Percentiles rank a stretch among this genome's conserved stretches.
These are phyloP conservation scores for Papilio polyxenes DNA, from an alignment of 1,140 invertebrate genomes.

Conservation along the genomic window DNA sequence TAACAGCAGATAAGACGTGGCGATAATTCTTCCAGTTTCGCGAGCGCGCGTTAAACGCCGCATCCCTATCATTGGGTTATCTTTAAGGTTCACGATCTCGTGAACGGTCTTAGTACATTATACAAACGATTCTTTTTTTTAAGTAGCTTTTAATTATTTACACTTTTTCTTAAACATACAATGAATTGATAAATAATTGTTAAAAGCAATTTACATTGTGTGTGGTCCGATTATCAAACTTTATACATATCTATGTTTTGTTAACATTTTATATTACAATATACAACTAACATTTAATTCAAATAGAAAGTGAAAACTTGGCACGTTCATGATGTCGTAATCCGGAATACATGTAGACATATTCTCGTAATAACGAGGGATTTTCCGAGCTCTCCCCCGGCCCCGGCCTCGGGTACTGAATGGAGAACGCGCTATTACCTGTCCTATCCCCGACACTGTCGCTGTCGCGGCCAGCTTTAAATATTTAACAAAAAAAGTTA, in stretches of 20 bases:
- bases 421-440: constrained; percentile 42
- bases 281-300: constrained; percentile 15
- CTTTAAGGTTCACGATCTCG: constrained; percentile 28
- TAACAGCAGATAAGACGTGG: constrained; percentile 50
- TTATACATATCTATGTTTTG: background rate
- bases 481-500: constrained; percentile 54
- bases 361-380: constrained; percentile 46
- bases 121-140: constrained; percentile 18
- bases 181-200: constrained; percentile 3
- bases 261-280: background rate
- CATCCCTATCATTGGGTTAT: constrained; percentile 18
- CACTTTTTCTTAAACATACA: background rate
- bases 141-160: constrained; percentile 10
- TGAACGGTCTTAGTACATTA: constrained; percentile 5
- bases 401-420: constrained; percentile 40
- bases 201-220: background rate
- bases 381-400: constrained; percentile 41
- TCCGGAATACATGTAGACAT: constrained; percentile 47
- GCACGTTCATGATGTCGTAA: constrained; percentile 41
- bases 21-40: constrained; percentile 46
- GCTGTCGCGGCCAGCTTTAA: constrained; percentile 47
- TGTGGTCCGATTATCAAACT: background rate
- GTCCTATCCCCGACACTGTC: constrained; percentile 2
- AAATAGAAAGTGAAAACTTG: constrained; percentile 28
- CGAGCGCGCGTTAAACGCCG: background rate